Conservation (phyloP, 2,888 invertebrate genomes). For the Meta bourneti region DNA sequence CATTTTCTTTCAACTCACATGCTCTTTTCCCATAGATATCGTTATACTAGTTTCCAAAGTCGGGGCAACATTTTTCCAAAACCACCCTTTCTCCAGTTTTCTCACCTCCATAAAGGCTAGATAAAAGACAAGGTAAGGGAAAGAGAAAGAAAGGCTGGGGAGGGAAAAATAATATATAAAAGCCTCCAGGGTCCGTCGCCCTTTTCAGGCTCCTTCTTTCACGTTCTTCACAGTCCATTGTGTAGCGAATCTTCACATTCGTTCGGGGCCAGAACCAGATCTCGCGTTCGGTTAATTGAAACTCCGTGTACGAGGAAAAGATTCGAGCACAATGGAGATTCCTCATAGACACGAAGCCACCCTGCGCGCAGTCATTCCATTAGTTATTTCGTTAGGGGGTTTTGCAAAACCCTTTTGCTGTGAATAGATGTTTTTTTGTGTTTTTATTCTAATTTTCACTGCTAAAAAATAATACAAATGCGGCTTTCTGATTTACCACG, state of each 20-base stretch:
- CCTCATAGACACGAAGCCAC: neutral
- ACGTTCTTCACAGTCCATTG: conserved; percentile 39
- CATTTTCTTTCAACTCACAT: conserved; percentile 45
- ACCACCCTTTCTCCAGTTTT: conserved; percentile 30
- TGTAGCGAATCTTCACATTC: conserved; percentile 23
- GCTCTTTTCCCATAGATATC: conserved; percentile 44
- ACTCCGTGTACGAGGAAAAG: conserved; percentile 43
- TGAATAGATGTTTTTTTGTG: neutral
- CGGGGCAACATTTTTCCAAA: conserved; percentile 42
- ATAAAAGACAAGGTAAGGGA: conserved; percentile 38
- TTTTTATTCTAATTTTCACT: neutral
- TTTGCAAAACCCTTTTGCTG: neutral
- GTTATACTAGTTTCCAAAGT: conserved; percentile 49
- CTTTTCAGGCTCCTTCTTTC: conserved; percentile 46
- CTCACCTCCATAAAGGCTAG: conserved; percentile 16
- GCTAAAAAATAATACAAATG: neutral
- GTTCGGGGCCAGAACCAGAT: neutral
- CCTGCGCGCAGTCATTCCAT: conserved; percentile 18
- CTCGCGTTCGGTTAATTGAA: conserved; percentile 49
- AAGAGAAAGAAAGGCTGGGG: conserved; percentile 13
- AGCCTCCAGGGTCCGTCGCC: conserved; percentile 39
- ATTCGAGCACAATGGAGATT: conserved; percentile 15
- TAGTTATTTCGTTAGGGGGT: conserved; percentile 45
- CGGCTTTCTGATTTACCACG: neutral
- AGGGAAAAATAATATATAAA: neutral